Percentiles rank a stretch among this genome's conserved stretches.
Evolutionary conservation across 2,888 invertebrate species (phyloP).

Genomic region (Rapana venosa): DNA sequence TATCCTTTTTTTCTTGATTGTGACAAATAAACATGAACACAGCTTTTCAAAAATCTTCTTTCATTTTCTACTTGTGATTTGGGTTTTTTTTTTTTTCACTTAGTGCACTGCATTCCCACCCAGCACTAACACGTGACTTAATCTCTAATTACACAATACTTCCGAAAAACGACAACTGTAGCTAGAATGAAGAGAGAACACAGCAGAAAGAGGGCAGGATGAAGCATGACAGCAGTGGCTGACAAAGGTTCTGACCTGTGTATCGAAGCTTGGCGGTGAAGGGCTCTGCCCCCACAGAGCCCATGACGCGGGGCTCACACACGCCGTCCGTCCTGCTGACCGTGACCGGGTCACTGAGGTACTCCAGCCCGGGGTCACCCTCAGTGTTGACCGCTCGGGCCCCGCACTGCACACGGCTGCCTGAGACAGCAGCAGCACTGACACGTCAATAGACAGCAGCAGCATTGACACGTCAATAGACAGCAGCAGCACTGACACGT

Average conservation of each 20-base stretch:
- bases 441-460: no score
- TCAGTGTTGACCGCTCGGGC: constrained; percentile 74
- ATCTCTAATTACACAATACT: no score
- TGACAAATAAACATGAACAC: no score
- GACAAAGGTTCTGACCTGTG: constrained; percentile 67
- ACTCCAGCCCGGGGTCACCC: constrained; percentile 76
- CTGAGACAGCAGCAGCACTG: constrained; percentile 55
- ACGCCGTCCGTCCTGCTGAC: constrained; percentile 67
- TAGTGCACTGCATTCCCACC: no score
- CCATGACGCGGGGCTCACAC: constrained; percentile 70
- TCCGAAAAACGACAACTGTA: no score
- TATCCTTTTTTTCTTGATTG: no score
- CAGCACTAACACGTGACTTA: no score
- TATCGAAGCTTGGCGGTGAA: constrained; percentile 76
- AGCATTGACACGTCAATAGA: no score
- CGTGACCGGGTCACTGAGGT: constrained; percentile 67
- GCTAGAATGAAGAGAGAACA: neutral
- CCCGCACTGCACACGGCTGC: constrained; percentile 75
- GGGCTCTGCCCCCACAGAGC: constrained; percentile 75
- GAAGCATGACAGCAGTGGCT: neutral
- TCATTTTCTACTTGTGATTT: no score
- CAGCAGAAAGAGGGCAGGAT: neutral
- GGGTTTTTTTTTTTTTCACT: no score
- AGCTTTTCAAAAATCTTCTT: no score
- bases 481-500: no score